Percentiles rank a stretch among this genome's conserved stretches.
Evolutionary conservation across 2,888 invertebrate species (phyloP).

Genomic region (Syritta pipiens): DNA sequence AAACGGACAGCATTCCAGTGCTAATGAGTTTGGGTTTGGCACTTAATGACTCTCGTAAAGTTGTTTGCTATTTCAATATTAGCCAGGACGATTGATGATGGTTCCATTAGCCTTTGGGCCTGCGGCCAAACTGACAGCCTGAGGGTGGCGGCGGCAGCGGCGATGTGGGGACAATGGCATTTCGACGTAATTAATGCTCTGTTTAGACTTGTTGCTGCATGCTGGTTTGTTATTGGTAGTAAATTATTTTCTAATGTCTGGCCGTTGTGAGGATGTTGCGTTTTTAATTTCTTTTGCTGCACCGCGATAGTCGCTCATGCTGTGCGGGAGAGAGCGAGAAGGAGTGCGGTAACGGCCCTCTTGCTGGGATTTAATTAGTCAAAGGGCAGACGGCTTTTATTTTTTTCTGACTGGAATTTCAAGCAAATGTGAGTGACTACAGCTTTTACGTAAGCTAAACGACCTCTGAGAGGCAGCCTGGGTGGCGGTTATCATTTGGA

Average conservation of each 20-base stretch:
- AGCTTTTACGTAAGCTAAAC: no score
- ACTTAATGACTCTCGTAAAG: conserved; percentile 59
- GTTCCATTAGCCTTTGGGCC: conserved; percentile 39
- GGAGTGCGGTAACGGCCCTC: not conserved
- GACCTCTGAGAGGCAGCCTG: no score
- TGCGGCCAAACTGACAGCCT: not conserved
- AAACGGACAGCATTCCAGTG: conserved; percentile 63
- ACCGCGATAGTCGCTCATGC: not conserved
- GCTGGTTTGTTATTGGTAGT: conserved; percentile 41
- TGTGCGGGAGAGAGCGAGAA: no score
- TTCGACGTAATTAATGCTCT: conserved; percentile 35
- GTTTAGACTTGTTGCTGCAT: conserved; percentile 37
- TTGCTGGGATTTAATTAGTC: not conserved
- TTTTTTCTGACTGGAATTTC: no score
- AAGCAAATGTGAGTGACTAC: no score
- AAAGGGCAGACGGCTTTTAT: not conserved
- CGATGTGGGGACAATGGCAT: not conserved
- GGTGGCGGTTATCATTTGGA: no score
- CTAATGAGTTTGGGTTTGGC: conserved; percentile 68
- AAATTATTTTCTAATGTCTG: conserved; percentile 38
- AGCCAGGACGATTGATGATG: conserved; percentile 57
- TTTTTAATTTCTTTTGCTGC: conserved; percentile 28
- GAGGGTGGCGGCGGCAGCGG: no score
- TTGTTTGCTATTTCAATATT: conserved; percentile 58
- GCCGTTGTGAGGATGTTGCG: not conserved